phyloP scores from a whole-genome alignment of 2,888 invertebrate species.

The Macrosiphum euphorbiae region DNA sequence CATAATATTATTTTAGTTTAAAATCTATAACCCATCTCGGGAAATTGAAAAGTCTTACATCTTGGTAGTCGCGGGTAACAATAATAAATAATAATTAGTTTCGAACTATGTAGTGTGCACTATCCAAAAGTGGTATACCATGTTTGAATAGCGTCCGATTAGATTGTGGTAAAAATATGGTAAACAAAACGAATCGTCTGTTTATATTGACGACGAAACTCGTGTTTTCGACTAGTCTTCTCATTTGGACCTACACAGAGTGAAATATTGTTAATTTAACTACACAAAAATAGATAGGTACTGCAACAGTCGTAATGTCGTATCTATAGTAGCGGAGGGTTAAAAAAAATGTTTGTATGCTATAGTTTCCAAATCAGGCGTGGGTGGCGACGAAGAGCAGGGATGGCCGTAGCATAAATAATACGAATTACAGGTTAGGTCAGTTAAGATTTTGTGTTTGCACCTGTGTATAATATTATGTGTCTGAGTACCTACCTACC shows the following conservation, averaged over 20 bases:
- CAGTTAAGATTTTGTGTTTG: neutral
- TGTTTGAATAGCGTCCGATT: neutral
- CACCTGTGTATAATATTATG: neutral
- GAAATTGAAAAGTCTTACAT: neutral
- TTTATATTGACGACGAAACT: neutral
- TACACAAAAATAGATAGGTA: neutral
- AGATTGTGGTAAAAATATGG: neutral
- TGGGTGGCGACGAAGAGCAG: neutral
- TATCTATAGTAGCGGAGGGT: neutral
- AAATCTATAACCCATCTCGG: neutral
- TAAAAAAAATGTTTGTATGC: neutral
- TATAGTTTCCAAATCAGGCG: neutral
- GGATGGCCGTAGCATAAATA: neutral
- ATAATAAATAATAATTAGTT: neutral
- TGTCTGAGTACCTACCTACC: neutral
- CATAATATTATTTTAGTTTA: neutral
- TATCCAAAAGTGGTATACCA: neutral
- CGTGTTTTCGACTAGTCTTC: neutral
- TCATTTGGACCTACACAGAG: neutral
- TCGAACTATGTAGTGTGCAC: neutral
- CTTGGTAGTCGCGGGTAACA: neutral
- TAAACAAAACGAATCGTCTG: neutral
- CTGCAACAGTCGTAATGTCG: neutral
- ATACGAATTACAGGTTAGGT: conserved; percentile 33
- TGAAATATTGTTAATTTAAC: neutral